Percentiles rank a stretch among this genome's conserved stretches.
phyloP scores from a whole-genome alignment of 1,140 invertebrate genomes.

The Theocolax elegans region DNA sequence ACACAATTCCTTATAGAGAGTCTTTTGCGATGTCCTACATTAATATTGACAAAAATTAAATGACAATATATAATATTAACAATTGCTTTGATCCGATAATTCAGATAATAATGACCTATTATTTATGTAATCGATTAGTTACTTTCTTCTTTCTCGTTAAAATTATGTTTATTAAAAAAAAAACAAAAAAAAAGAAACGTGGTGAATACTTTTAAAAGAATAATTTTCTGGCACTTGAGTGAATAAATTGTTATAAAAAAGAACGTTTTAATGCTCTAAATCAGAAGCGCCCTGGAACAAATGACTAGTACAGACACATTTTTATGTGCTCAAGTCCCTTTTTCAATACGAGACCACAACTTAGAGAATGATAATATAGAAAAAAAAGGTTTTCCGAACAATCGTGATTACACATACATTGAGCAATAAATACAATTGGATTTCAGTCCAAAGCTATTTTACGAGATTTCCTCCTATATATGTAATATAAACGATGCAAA shows the following conservation, averaged over 20 bases:
- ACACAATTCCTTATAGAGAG: slow-evolving; percentile 28
- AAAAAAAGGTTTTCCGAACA: slow-evolving; percentile 9
- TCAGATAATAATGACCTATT: slow-evolving; percentile 19
- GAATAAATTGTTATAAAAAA: slow-evolving; percentile 15
- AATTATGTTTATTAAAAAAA: no score
- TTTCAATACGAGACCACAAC: slow-evolving; percentile 34
- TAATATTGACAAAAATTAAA: slow-evolving; percentile 21
- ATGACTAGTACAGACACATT: slow-evolving; percentile 46
- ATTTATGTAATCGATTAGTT: slow-evolving; percentile 16
- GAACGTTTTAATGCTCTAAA: slow-evolving; percentile 29
- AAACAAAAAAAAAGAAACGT: no score
- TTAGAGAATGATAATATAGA: slow-evolving; percentile 31
- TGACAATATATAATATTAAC: slow-evolving; percentile 22
- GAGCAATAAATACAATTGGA: slow-evolving; percentile 21
- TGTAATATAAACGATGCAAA: neutral
- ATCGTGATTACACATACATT: slow-evolving; percentile 9
- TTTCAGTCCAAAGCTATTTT: neutral
- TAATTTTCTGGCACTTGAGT: slow-evolving; percentile 26
- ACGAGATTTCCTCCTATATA: slow-evolving; percentile 8
- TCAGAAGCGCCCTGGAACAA: slow-evolving; percentile 39
- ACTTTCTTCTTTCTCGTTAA: no score
- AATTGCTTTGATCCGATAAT: slow-evolving; percentile 14
- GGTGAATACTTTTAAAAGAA: slow-evolving; percentile 34
- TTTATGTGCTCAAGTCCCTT: slow-evolving; percentile 38
- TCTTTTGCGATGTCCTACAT: slow-evolving; percentile 17